Percentiles rank a stretch among this genome's conserved stretches.
Conservation (phyloP, 1,140 invertebrate species). For the Drosophila pseudoananassae region DNA sequence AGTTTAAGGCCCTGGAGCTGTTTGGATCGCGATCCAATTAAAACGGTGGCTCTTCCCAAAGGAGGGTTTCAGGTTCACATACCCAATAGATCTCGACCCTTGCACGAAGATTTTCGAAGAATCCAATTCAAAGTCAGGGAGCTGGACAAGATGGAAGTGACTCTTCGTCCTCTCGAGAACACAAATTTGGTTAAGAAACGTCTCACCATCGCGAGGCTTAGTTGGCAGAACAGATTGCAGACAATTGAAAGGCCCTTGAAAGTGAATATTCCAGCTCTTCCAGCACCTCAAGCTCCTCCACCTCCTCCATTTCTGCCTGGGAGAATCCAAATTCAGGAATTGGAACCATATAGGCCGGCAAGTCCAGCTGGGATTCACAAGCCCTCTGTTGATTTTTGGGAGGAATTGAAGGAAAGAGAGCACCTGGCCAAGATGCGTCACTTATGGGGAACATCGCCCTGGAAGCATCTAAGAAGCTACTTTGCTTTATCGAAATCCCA, state of each 20-base stretch:
- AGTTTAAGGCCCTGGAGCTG: constrained; percentile 10
- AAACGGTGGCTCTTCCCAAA: neutral
- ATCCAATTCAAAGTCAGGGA: neutral
- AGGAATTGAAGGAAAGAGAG: neutral
- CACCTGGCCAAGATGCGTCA: neutral
- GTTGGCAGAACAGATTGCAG: neutral
- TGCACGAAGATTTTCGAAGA: neutral
- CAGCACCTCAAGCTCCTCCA: no score
- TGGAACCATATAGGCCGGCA: neutral
- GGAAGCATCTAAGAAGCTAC: neutral
- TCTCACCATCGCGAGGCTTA: no score
- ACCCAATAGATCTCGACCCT: neutral
- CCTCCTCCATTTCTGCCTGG: neutral
- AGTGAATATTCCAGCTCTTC: neutral
- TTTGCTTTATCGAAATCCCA: neutral
- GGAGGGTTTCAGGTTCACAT: neutral
- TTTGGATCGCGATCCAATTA: neutral
- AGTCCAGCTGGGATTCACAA: neutral
- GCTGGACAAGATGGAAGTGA: no score
- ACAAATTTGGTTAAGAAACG: no score
- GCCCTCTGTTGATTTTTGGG: neutral
- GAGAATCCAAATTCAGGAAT: neutral
- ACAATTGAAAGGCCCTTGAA: neutral
- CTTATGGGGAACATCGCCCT: no score
- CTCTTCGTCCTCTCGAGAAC: no score